These are phyloP conservation scores for Hippocampus kuda DNA, from an alignment of 2,797 vertebrate species.

Conservation along the genomic window DNA sequence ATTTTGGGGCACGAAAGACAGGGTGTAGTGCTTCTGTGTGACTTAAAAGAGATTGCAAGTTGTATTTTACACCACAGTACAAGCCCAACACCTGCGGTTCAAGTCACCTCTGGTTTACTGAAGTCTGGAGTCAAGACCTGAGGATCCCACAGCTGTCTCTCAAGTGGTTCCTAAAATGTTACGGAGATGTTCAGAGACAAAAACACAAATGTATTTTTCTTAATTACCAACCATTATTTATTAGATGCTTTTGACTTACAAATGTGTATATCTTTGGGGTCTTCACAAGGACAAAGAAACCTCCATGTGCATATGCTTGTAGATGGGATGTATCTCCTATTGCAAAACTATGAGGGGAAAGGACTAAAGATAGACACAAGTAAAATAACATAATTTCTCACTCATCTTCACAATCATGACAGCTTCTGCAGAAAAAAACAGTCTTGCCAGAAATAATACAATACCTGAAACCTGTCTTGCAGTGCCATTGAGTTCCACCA, in stretches of 20 bases:
- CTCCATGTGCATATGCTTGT: conserved; percentile 84
- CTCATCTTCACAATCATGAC: not conserved
- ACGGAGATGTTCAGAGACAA: conserved; percentile 4
- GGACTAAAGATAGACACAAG: conserved; percentile 61
- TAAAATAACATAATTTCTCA: not conserved
- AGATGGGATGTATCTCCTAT: conserved; percentile 84
- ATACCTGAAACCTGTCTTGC: conserved; percentile 64
- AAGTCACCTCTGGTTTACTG: conserved; percentile 87
- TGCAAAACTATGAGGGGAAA: conserved; percentile 87
- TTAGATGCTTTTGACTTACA: conserved; percentile 68
- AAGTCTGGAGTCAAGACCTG: conserved; percentile 81
- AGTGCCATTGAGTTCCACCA: conserved; percentile 80
- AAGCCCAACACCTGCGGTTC: conserved; percentile 2
- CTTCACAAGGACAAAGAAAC: conserved; percentile 87
- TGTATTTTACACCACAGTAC: not conserved
- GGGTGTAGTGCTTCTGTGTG: not conserved
- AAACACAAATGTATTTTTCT: not conserved
- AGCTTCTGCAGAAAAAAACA: not conserved
- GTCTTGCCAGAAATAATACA: not conserved
- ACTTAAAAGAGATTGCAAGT: not conserved
- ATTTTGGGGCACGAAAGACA: too few relatives aligned
- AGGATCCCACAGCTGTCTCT: conserved; percentile 80
- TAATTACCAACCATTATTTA: not conserved
- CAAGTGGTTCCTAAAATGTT: conserved; percentile 76
- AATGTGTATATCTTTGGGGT: conserved; percentile 79